These are phyloP conservation scores for Nemurella pictetii DNA, from an alignment of 2,888 invertebrate genomes.

Conservation along the genomic window DNA sequence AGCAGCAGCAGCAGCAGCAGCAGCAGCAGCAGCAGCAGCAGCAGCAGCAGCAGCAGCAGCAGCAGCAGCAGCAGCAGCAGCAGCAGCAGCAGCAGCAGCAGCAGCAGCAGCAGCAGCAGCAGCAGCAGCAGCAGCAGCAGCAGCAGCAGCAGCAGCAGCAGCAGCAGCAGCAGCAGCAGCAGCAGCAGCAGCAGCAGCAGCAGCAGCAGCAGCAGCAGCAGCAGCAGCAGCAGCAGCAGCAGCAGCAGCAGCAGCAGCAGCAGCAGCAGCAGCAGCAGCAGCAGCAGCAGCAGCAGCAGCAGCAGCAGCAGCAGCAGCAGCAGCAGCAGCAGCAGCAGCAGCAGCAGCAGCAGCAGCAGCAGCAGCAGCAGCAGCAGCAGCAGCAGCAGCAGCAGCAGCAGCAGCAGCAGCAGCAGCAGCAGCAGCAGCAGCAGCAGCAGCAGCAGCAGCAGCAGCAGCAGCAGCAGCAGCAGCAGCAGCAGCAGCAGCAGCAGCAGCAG, in stretches of 20 bases:
- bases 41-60: background rate
- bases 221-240: background rate
- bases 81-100: background rate
- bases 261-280: background rate
- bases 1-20: background rate
- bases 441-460: conserved; percentile 22
- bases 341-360: background rate
- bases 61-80: background rate
- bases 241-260: background rate
- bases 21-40: background rate
- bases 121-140: background rate
- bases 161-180: background rate
- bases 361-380: background rate
- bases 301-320: background rate
- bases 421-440: conserved; percentile 18
- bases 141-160: background rate
- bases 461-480: conserved; percentile 24
- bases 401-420: background rate
- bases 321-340: background rate
- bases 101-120: background rate
- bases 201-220: background rate
- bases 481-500: conserved; percentile 24
- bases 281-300: background rate
- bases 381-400: background rate
- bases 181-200: background rate